phyloP scores from a whole-genome alignment of 2,888 invertebrate species.

The Icerya purchasi region DNA sequence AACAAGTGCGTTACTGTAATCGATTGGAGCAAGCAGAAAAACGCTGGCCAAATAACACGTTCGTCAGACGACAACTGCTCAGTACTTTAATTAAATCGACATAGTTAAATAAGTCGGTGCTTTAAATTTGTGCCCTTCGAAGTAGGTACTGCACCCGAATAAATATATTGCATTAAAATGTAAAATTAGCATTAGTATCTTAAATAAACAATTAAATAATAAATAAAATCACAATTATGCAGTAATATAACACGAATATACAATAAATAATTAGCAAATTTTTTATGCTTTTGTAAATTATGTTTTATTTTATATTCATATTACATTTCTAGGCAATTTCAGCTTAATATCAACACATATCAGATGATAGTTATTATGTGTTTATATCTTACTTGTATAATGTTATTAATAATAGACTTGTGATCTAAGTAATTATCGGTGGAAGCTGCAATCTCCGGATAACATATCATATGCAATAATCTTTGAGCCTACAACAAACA shows the following conservation, averaged over 20 bases:
- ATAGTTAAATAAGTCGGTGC: no score
- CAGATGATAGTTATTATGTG: no score
- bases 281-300: not conserved
- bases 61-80: no score
- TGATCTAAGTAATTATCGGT: conserved; percentile 66
- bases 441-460: conserved; percentile 59
- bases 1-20: no score
- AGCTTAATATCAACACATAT: not conserved
- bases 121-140: no score
- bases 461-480: conserved; percentile 85
- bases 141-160: no score
- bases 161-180: no score
- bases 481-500: conserved; percentile 48
- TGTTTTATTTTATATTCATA: not conserved
- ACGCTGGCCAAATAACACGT: no score
- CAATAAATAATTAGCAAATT: not conserved
- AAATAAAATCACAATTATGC: not conserved
- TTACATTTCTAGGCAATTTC: not conserved
- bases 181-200: conserved; percentile 12
- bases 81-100: no score
- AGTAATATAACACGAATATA: not conserved
- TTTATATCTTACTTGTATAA: conserved; percentile 42
- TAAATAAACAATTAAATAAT: not conserved
- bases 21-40: no score
- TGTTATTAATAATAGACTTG: conserved; percentile 64